Evolutionary conservation across 1,140 invertebrate species (phyloP).

Genomic region (Zaprionus inermis): DNA sequence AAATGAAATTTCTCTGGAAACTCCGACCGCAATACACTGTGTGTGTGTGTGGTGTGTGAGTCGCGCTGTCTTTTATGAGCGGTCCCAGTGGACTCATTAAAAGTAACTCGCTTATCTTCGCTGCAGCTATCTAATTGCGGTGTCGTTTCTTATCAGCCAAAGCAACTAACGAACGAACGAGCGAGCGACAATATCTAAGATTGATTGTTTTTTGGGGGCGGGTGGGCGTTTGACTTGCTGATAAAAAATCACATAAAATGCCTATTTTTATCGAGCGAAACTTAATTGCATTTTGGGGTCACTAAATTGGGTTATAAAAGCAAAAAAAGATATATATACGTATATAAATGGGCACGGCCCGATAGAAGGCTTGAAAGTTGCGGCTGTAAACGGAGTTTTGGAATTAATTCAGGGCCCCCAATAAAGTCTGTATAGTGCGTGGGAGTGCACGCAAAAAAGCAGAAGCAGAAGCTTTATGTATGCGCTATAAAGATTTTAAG

Average conservation of each 20-base stretch:
- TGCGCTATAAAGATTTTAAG: slow-evolving; percentile 27
- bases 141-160: slow-evolving; percentile 73
- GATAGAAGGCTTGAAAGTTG: neutral
- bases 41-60: slow-evolving; percentile 10
- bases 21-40: slow-evolving; percentile 34
- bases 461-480: neutral
- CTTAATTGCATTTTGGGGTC: slow-evolving; percentile 79
- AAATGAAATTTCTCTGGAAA: slow-evolving; percentile 70
- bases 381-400: neutral
- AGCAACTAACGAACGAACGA: slow-evolving; percentile 44
- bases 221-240: slow-evolving; percentile 40
- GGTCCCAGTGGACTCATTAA: slow-evolving; percentile 63
- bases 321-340: slow-evolving; percentile 5
- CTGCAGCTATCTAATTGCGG: slow-evolving; percentile 72
- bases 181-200: slow-evolving; percentile 72
- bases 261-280: slow-evolving; percentile 73
- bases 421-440: neutral
- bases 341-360: slow-evolving; percentile 15
- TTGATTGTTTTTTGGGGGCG: slow-evolving; percentile 59
- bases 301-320: slow-evolving; percentile 65
- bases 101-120: slow-evolving; percentile 64
- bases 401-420: neutral
- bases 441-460: neutral
- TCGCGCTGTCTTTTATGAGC: slow-evolving; percentile 68
- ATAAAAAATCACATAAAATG: slow-evolving; percentile 75